Evolutionary conservation across 2,888 invertebrate species (phyloP), one percentile per base, ranked within the genome.

Genomic region (Perdita meconis): DNA sequence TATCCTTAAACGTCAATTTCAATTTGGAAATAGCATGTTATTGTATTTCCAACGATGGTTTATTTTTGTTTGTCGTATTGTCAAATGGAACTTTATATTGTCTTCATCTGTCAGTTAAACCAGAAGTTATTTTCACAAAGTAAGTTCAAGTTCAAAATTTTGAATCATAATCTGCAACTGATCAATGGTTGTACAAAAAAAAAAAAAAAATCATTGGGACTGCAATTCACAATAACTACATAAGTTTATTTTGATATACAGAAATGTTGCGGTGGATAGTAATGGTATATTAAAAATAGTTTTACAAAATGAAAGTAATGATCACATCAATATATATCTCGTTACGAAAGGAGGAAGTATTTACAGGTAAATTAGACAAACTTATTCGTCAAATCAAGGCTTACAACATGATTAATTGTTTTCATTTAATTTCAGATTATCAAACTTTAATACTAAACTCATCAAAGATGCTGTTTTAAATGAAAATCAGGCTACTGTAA

Each of bases 1-100:
- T 92, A 44, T 44, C 86, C 13, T 77, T 89, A n/a, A 89, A 82
- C 38, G 71, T 87, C 30, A 84, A 83, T 59, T 92, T 92, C 60
- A 89, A 89, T 8, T 81, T 86, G 2, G 3, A 66, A 0, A 88
- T 92, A 73, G 86, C 89, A 1, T 78, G 86, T 57, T 90, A 88
- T 26, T 83, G 86, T 55, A 68, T 92, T 24, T 89, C 90, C n/a
- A 72, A 83, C 22, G 80, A 90, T 70, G 88, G 86, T 53, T 66
- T 53, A 5, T 89, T 90, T 72, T 63, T 91, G 51, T 88, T 92
- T 72, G 78, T 90, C 38, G 84, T 86, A 1, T 85, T 91, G 4
- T 71, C 67, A 12, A 87, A 81, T 61, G 88, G 89, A 24, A 71
- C 81, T n/a, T 67, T 92, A 5, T 86, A 89, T 67, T 92, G 91